Base-by-base conservation (phyloP, 1,140 invertebrate genomes). In the Zaprionus inermis region DNA sequence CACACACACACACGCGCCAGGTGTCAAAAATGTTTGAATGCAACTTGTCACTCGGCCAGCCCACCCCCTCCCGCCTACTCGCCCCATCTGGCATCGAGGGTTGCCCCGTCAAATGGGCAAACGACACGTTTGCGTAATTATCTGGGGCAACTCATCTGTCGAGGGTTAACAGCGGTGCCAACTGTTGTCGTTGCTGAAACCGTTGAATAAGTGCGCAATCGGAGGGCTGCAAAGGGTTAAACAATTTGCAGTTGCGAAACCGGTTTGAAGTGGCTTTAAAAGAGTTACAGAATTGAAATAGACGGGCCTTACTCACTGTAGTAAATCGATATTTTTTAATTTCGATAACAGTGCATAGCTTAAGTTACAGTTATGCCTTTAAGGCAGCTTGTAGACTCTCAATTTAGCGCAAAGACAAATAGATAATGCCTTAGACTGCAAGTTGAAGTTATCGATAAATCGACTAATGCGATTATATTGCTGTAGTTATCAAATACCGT, bases 11-110 rank as follows among this genome's bases (percentile, higher is more conserved):
- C 82, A 76, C 83, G 73, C 72, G 79, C 76, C 82, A 86, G 82
- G 82, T 86, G 82, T 86, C 83, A 76, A 71, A 79, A 82, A 79
- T 86, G 75, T 60, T 81, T 66, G 41, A 57, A 64, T 76, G 65
- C 58, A 76, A 68, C 56, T 71, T 84, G 75, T 81, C 67, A 82
- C 75, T 68, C 28, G 14, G 41, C 30, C 46, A 1, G 12, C 36
- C 36, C 14, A 4, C 36, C 12, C 5, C 36, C 36, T 2, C 14
- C 14, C 14, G 4, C 12, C 36, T 6, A 5, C 5, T 6, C 12
- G 5, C 12, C 2, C n/a, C 5, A 46, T 28, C 52, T 69, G 34
- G 24, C 34, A 51, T 32, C 34, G 60, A 72, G 46, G 63, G 74
- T 60, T 63, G 51, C 22, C 60, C 54, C 28, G 16, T 22, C 38